These are phyloP conservation scores for Grapholita molesta DNA, from an alignment of 1,140 invertebrate genomes.

Conservation along the genomic window DNA sequence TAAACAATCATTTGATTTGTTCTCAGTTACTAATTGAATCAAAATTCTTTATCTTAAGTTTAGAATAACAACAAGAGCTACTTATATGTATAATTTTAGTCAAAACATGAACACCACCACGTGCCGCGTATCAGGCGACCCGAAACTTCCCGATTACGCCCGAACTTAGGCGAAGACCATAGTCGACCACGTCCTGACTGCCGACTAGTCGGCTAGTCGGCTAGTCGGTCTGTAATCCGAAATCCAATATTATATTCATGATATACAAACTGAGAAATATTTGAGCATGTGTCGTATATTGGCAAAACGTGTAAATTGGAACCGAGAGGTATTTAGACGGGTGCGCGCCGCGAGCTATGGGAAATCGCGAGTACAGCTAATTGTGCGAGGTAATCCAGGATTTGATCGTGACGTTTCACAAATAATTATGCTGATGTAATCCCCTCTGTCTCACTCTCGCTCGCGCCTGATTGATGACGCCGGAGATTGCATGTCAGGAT, in stretches of 20 bases:
- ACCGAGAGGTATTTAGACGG: not conserved
- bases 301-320: not conserved
- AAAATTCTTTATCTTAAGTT: no score
- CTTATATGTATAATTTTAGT: no score
- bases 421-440: slow-evolving; percentile 40
- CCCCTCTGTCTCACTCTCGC: slow-evolving; percentile 29
- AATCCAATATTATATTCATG: not conserved
- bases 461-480: slow-evolving; percentile 61
- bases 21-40: no score
- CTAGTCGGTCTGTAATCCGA: no score
- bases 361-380: slow-evolving; percentile 4
- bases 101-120: no score
- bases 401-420: slow-evolving; percentile 26
- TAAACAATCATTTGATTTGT: no score
- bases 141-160: no score
- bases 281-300: not conserved
- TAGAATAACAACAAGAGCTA: no score
- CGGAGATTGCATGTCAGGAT: slow-evolving; percentile 73
- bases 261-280: not conserved
- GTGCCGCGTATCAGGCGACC: no score
- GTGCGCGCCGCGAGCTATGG: not conserved
- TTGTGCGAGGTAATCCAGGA: slow-evolving; percentile 20
- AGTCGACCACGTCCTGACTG: no score
- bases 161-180: no score
- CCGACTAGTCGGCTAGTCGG: no score